Evolutionary conservation across 2,888 invertebrate genomes (phyloP), one percentile per base, ranked within the genome.

Genomic region (Meganola albula): DNA sequence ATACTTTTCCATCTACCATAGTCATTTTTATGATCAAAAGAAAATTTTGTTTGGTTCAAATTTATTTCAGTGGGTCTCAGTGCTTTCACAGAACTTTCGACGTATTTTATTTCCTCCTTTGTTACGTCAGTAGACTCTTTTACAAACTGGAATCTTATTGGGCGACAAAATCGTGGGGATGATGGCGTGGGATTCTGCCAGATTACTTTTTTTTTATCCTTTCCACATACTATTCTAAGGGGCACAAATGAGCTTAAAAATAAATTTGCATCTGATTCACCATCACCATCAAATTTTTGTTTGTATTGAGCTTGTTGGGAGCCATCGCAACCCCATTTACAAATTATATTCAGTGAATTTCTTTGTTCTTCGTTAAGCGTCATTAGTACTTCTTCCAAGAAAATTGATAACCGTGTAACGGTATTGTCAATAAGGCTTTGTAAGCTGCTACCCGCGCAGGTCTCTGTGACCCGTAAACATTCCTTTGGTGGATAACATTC

Each of bases 221-320:
- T 13, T 1, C 45, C 40, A 26, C 33, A 46, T 38, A 44, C 22
- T 16, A 54, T 27, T 29, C 33, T 41, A 8, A 58, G 10, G 11
- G 52, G 56, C 6, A 59, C 51, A 29, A 58, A 47, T 12, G 30
- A 58, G n/a, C 48, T 51, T 34, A 40, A 39, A 39, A 57, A 58
- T 24, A 58, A 42, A 22, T 39, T 40, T 6, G 40, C 25, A 33
- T 53, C 44, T 12, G 29, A 35, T n/a, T 46, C 38, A 14, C 27
- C 12, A 16, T 31, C 27, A 32, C 26, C 34, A 23, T 44, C 32
- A 16, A 40, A 23, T 27, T 41, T 48, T 38, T 47, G 39, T 28
- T 45, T 50, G 12, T 24, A 52, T 28, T 35, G 26, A 5, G 44
- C 9, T 39, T 52, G 50, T 18, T 51, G 44, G 1, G 51, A 54